Evolutionary conservation across 2,113 vertebrate genomes (phyloP).

Genomic region (Brienomyrus brachyistius): DNA sequence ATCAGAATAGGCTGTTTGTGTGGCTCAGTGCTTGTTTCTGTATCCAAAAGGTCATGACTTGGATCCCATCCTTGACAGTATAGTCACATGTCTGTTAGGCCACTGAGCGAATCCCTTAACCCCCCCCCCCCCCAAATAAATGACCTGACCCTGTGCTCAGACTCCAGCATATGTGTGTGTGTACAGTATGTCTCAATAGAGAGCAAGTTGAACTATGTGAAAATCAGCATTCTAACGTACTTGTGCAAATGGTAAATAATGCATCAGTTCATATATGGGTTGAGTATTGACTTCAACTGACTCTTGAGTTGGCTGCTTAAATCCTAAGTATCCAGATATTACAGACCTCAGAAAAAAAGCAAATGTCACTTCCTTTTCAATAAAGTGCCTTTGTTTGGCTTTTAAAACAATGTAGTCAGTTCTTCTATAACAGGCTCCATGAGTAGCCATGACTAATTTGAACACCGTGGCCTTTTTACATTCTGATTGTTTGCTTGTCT

Average conservation of each 20-base stretch:
- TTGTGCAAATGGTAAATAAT: neutral
- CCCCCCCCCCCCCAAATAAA: neutral
- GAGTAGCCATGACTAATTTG: neutral
- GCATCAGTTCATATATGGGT: neutral
- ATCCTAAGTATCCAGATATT: neutral
- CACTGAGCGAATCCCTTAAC: neutral
- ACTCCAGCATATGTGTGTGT: neutral
- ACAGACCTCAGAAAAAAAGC: neutral
- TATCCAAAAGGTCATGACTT: neutral
- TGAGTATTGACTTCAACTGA: neutral
- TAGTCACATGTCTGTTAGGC: neutral
- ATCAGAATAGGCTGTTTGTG: constrained; percentile 25
- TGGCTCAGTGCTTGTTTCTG: neutral
- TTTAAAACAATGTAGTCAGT: neutral
- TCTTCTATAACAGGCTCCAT: neutral
- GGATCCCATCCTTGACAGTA: neutral
- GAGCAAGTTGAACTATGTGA: neutral
- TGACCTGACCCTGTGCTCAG: neutral
- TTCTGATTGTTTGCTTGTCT: neutral
- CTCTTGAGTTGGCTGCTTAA: neutral
- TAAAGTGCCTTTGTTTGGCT: neutral
- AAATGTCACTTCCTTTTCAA: neutral
- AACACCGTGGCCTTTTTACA: neutral
- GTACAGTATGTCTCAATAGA: neutral
- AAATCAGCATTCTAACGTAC: neutral